Evolutionary conservation across 2,888 invertebrate genomes (phyloP).

Genomic region (Tortricodes alternella): DNA sequence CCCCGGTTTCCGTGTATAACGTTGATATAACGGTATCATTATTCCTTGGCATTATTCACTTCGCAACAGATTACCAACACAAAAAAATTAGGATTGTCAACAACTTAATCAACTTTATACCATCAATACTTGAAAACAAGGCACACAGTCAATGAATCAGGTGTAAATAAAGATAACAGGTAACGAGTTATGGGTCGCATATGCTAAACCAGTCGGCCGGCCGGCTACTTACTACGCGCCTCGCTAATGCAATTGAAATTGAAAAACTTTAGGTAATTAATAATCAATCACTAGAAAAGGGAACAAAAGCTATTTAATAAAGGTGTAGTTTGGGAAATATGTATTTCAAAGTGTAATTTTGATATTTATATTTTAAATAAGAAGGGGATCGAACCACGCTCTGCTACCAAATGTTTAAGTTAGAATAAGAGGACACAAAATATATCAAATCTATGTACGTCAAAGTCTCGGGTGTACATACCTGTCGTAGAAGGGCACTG

Average conservation of each 20-base stretch:
- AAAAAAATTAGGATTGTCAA: no score
- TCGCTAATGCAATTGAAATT: background rate
- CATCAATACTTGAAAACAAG: background rate
- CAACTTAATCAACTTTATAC: no score
- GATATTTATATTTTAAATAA: background rate
- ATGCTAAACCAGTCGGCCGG: background rate
- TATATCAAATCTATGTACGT: no score
- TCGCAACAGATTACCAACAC: no score
- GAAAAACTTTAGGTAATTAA: background rate
- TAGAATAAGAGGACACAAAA: no score
- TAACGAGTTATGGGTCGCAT: background rate
- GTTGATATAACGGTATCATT: background rate
- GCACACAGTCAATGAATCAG: background rate
- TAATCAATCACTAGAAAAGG: no score
- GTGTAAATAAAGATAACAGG: background rate
- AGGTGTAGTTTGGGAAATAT: background rate
- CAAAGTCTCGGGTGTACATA: no score
- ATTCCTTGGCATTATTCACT: background rate
- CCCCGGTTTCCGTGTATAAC: background rate
- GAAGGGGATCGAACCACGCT: background rate
- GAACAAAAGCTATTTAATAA: background rate
- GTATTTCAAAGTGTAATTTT: slow-evolving; percentile 35
- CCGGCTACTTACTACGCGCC: background rate
- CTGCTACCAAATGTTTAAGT: background rate
- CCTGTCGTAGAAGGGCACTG: no score